These are phyloP conservation scores for Drosophila parthenogenetica DNA, from an alignment of 2,888 invertebrate species.

Conservation along the genomic window DNA sequence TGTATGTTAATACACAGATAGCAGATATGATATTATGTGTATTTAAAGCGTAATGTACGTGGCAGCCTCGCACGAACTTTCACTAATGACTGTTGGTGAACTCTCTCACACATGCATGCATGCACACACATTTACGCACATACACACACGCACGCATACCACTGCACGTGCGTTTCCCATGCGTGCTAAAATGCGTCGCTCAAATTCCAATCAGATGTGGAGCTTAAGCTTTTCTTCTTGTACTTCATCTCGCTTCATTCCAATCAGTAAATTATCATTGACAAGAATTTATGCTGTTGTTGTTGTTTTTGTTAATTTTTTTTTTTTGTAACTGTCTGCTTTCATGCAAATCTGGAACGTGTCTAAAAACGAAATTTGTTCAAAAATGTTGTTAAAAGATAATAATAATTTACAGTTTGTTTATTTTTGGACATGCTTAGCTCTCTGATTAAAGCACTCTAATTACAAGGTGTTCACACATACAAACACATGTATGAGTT, in stretches of 20 bases:
- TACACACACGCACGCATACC: constrained; percentile 25
- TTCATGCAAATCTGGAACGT: constrained; percentile 32
- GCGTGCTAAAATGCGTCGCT: constrained; percentile 51
- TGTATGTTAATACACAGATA: constrained; percentile 35
- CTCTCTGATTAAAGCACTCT: constrained; percentile 5
- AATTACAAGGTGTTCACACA: constrained; percentile 13
- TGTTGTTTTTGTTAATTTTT: background rate
- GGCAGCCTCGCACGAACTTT: constrained; percentile 71
- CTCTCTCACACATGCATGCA: constrained; percentile 51
- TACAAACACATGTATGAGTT: background rate
- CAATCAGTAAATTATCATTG: constrained; percentile 4
- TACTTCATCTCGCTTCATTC: constrained; percentile 2
- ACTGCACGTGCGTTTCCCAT: constrained; percentile 48
- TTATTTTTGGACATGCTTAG: constrained; percentile 50
- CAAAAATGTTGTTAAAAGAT: constrained; percentile 11
- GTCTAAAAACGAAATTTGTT: constrained; percentile 35
- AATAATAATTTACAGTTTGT: constrained; percentile 41
- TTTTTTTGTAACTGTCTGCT: background rate
- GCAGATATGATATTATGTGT: constrained; percentile 16
- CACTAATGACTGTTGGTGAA: constrained; percentile 81
- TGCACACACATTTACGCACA: constrained; percentile 11
- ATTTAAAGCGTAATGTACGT: constrained; percentile 67
- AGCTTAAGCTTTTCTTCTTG: constrained; percentile 4
- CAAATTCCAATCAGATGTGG: constrained; percentile 29
- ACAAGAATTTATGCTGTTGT: background rate